Base-by-base conservation (phyloP, 1,140 invertebrate species). In the Micrasema minimum region DNA sequence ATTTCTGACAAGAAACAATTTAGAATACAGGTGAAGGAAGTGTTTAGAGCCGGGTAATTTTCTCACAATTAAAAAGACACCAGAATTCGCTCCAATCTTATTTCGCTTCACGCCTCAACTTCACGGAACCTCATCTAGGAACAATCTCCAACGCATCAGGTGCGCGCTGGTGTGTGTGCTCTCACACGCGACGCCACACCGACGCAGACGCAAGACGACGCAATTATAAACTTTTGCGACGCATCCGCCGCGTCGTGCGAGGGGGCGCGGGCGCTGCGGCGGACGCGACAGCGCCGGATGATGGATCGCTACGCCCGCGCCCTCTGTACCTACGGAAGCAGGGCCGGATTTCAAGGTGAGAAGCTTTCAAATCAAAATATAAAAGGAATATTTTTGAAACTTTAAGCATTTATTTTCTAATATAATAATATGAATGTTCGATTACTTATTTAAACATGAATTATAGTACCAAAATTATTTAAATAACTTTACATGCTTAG, bases 181-280 rank as follows among this genome's bases (percentile, higher is more conserved):
- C 26, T 4, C 26, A 31, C 26, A 31, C 26, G 45, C 48, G 9
- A 18, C 66, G 10, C 51, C 51, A 35, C 51, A 3, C 45, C 9
- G 20, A 22, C 41, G 20, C 38, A 11, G 31, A 43, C 45, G 57
- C 38, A 35, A 55, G 53, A 57, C 70, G 69, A 64, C 65, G 72
- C 66, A 71, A 74, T 74, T 74, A 71, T 68, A 68, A 74, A 74
- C 53, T 71, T 74, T 66, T 18, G 45, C 62, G 45, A 66, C 62
- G 62, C 62, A 50, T 50, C 45, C 46, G 46, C 62, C 31, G 11
- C 26, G 18, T 50, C 38, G 22, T 41, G 61, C 26, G 20, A 23
- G 57, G 26, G 14, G 59, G 26, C 26, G 62, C 53, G 31, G 45
- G 53, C 45, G 68, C 68, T n/a, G 20, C 3, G 20, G 55, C 55